Conservation (phyloP, 2,888 invertebrate genomes). For the Adela reaumurella region DNA sequence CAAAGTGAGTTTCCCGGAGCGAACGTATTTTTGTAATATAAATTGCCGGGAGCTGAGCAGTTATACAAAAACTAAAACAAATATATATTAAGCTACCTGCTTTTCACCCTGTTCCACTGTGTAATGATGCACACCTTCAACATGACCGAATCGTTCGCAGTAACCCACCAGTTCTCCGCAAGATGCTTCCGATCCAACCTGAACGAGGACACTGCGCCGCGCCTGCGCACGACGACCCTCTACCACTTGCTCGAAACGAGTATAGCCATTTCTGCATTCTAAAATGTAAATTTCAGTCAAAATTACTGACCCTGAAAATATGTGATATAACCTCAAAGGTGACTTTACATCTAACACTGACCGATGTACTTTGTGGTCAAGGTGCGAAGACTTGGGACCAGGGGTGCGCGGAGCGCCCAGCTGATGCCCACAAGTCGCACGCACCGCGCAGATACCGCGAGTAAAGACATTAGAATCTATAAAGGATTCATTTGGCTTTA, state of each 20-base stretch:
- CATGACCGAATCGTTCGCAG: conserved; percentile 63
- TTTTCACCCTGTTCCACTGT: conserved; percentile 12
- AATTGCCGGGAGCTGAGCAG: too few species aligned
- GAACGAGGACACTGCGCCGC: conserved; percentile 66
- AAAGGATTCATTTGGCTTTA: too few species aligned
- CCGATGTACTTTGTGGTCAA: neutral
- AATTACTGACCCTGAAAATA: neutral
- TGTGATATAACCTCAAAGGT: neutral
- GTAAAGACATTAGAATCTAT: neutral
- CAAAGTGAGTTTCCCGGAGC: too few species aligned
- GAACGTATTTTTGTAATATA: too few species aligned
- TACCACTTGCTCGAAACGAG: conserved; percentile 57
- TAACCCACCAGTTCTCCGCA: conserved; percentile 64
- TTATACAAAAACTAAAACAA: too few species aligned
- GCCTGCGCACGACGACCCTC: conserved; percentile 62
- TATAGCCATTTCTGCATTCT: conserved; percentile 2
- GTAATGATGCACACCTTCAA: conserved; percentile 67
- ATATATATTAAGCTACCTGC: neutral
- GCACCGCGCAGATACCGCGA: neutral
- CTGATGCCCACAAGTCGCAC: neutral
- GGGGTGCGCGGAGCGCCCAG: neutral
- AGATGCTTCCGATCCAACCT: conserved; percentile 70
- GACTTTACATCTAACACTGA: neutral
- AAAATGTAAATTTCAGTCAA: neutral
- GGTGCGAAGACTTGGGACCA: neutral